Conservation (phyloP, 2,888 invertebrate species). For the Dicyrtoma fusca region DNA sequence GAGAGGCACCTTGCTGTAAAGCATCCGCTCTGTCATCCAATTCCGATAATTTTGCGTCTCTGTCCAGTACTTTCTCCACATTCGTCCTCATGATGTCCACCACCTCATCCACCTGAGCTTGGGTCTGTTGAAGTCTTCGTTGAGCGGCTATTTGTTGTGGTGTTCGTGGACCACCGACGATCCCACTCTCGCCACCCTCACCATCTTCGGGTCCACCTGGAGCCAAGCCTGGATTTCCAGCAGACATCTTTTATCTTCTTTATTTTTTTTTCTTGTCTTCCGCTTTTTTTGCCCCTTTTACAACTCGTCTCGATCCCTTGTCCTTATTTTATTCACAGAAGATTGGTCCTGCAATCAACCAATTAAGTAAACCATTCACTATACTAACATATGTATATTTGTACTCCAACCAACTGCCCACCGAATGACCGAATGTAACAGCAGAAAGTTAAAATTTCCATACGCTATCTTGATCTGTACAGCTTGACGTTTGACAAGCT, state of each 20-base stretch:
- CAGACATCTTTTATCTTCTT: conserved; percentile 16
- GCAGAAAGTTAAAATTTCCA: too few relatives aligned
- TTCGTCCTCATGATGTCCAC: conserved; percentile 95
- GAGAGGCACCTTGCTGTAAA: conserved; percentile 89
- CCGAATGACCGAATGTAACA: too few relatives aligned
- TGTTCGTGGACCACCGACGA: conserved; percentile 84
- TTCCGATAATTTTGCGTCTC: conserved; percentile 93
- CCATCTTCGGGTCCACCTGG: conserved; percentile 24
- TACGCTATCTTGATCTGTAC: background rate
- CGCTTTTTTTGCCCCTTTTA: background rate
- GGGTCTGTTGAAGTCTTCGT: conserved; percentile 80
- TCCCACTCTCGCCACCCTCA: conserved; percentile 65
- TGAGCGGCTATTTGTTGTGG: conserved; percentile 83
- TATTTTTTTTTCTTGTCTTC: background rate
- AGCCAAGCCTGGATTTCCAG: conserved; percentile 29
- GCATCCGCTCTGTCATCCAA: conserved; percentile 95
- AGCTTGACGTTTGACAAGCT: background rate
- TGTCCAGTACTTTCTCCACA: conserved; percentile 93
- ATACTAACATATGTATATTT: too few relatives aligned
- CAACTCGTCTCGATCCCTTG: too few relatives aligned
- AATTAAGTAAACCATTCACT: too few relatives aligned
- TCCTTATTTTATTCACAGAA: too few relatives aligned
- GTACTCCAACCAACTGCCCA: too few relatives aligned
- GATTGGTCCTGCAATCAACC: too few relatives aligned
- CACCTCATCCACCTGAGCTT: conserved; percentile 83